phyloP scores from a whole-genome alignment of 2,113 vertebrate genomes.

The Corythoichthys intestinalis region DNA sequence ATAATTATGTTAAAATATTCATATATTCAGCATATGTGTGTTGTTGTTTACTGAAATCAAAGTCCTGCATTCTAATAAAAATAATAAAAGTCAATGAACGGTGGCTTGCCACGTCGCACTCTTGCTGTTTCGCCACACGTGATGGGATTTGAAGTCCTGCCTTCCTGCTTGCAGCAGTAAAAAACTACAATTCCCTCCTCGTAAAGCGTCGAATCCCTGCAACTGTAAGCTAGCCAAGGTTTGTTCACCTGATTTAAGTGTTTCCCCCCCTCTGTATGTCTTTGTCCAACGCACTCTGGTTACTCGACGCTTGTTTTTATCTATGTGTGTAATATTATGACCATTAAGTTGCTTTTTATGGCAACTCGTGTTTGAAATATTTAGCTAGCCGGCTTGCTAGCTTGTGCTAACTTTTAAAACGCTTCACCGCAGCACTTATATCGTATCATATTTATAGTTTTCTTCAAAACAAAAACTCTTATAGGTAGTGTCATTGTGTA shows the following conservation, averaged over 20 bases:
- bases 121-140: not conserved
- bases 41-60: too few relatives aligned
- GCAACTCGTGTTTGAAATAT: not conserved
- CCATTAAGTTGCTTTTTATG: not conserved
- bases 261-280: not conserved
- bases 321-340: not conserved
- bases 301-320: not conserved
- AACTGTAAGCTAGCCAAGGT: constrained; percentile 19
- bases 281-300: not conserved
- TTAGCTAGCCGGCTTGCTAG: not conserved
- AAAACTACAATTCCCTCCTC: constrained; percentile 46
- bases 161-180: not conserved
- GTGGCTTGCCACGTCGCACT: constrained; percentile 10
- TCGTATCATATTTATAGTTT: not conserved
- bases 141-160: constrained; percentile 58
- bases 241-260: not conserved
- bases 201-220: not conserved
- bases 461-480: not conserved
- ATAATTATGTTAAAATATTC: too few relatives aligned
- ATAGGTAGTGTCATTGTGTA: too few relatives aligned
- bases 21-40: too few relatives aligned
- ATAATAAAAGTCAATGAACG: not conserved
- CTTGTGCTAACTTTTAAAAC: not conserved
- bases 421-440: not conserved
- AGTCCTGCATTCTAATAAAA: not conserved